phyloP scores from a whole-genome alignment of 2,113 vertebrate species.

The Rhinichthys klamathensis region DNA sequence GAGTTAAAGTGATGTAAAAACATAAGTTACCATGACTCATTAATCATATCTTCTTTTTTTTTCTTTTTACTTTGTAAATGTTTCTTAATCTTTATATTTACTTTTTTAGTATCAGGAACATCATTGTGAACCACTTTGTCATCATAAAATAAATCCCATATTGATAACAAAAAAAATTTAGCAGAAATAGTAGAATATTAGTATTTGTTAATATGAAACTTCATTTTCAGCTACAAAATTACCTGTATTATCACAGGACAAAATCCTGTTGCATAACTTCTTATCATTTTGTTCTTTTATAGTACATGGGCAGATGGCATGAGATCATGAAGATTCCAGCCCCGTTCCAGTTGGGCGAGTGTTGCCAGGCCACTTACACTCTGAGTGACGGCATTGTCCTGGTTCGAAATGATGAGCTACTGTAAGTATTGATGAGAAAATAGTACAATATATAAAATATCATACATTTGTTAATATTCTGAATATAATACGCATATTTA shows the following conservation, averaged over 20 bases:
- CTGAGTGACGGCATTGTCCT: constrained; percentile 78
- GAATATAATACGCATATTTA: background rate
- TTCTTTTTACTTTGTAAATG: too few species aligned
- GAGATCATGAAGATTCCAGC: constrained; percentile 82
- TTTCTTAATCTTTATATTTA: background rate
- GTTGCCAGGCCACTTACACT: constrained; percentile 79
- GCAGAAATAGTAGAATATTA: background rate
- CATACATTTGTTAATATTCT: background rate
- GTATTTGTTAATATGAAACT: background rate
- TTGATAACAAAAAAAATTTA: background rate
- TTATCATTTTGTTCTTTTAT: constrained; percentile 41
- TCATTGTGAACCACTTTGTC: background rate
- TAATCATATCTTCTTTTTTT: too few species aligned
- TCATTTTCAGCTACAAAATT: background rate
- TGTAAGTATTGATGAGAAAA: constrained; percentile 55
- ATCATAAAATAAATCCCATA: background rate
- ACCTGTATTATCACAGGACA: background rate
- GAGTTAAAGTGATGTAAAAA: too few species aligned
- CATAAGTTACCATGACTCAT: too few species aligned
- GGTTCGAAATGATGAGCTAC: constrained; percentile 80
- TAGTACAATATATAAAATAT: background rate
- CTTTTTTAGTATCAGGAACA: background rate
- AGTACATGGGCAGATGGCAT: constrained; percentile 86
- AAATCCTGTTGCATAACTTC: background rate
- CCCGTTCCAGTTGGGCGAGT: constrained; percentile 79